Conservation (phyloP, 2,113 vertebrate genomes). For the Bathybates hornii region DNA sequence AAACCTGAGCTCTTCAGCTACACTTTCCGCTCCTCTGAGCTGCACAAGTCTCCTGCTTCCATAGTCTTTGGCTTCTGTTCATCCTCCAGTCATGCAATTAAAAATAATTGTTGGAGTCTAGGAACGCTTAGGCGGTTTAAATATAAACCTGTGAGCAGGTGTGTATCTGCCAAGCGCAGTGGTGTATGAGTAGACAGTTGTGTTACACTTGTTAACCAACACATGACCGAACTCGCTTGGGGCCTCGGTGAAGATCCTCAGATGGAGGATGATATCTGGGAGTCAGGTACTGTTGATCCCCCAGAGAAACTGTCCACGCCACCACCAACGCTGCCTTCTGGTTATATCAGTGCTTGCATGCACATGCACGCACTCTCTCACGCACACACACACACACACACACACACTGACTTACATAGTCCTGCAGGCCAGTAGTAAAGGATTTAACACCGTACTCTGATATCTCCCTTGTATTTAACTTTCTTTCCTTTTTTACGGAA, state of each 20-base stretch:
- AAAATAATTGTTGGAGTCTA: not conserved
- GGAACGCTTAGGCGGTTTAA: not conserved
- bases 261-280: constrained; percentile 7
- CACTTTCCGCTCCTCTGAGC: constrained; percentile 10
- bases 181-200: not conserved
- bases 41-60: not conserved
- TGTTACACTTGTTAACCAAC: not conserved
- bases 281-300: constrained; percentile 17
- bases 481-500: not conserved
- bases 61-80: not conserved
- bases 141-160: constrained; percentile 4
- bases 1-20: constrained; percentile 34
- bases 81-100: not conserved
- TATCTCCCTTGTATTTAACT: not conserved
- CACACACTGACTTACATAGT: not conserved
- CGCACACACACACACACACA: not conserved
- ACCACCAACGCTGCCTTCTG: constrained; percentile 6
- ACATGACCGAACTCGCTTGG: not conserved
- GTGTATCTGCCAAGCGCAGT: not conserved
- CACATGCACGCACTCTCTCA: not conserved
- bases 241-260: not conserved
- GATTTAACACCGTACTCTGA: not conserved
- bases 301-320: constrained; percentile 30
- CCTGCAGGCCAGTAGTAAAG: not conserved
- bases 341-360: constrained; percentile 41